Evolutionary conservation across 2,888 invertebrate species (phyloP).

Genomic region (Cyclophora albipunctata): DNA sequence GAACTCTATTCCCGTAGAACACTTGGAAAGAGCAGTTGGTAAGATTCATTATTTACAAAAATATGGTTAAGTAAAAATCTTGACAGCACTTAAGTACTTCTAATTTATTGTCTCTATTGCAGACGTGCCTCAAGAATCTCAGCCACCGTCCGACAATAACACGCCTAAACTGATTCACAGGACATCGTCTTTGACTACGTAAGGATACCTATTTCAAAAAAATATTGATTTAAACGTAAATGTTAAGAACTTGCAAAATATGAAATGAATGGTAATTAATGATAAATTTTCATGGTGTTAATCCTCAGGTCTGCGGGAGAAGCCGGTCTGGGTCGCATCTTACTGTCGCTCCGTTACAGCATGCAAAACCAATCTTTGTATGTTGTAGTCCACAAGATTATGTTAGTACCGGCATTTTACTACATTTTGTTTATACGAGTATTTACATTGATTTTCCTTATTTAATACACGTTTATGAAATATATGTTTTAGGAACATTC

Average conservation of each 20-base stretch:
- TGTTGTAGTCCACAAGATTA: constrained; percentile 91
- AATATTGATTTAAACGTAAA: neutral
- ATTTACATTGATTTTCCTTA: neutral
- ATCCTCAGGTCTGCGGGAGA: constrained; percentile 79
- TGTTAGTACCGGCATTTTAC: constrained; percentile 76
- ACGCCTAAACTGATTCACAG: constrained; percentile 77
- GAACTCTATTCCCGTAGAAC: constrained; percentile 51
- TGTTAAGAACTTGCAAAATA: no score
- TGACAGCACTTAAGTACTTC: neutral
- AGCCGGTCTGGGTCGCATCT: constrained; percentile 85
- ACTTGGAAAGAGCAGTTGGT: constrained; percentile 57
- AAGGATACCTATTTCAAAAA: constrained; percentile 20
- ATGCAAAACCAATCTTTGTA: constrained; percentile 87
- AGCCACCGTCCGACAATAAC: constrained; percentile 31
- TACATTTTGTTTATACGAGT: neutral
- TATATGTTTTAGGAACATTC: constrained; percentile 78
- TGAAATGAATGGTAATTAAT: no score
- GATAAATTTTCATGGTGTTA: no score
- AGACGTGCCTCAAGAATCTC: constrained; percentile 52
- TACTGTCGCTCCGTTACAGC: constrained; percentile 90
- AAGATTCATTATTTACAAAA: constrained; percentile 19
- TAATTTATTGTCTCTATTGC: constrained; percentile 10
- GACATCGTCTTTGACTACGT: constrained; percentile 75
- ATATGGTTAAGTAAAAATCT: neutral
- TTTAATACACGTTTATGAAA: neutral